Conservation (phyloP, 2,888 invertebrate genomes). For the Linhomoeus sp. region DNA sequence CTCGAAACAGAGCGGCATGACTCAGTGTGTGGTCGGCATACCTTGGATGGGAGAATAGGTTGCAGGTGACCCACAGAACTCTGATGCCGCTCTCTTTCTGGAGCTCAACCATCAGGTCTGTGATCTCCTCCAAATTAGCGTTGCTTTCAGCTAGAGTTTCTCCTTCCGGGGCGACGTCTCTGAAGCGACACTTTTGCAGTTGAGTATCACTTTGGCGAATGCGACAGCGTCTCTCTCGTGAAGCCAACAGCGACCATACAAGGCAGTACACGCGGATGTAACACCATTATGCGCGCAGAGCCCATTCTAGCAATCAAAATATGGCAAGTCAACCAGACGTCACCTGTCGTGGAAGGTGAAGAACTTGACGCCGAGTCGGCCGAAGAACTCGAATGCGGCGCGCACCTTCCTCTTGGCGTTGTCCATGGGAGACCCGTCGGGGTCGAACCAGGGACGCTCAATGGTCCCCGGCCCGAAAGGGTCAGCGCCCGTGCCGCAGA, state of each 20-base stretch:
- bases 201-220: too few species aligned
- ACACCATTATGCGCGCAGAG: too few species aligned
- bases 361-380: constrained; percentile 41
- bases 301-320: too few species aligned
- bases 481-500: constrained; percentile 34
- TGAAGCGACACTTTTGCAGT: constrained; percentile 9
- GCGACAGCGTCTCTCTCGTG: too few species aligned
- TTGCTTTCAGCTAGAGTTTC: constrained; percentile 39
- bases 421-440: constrained; percentile 35
- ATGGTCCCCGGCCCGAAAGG: constrained; percentile 34
- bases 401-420: constrained; percentile 41
- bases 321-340: not conserved
- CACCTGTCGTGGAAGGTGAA: constrained; percentile 44
- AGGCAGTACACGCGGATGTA: too few species aligned
- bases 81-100: constrained; percentile 40
- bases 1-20: not conserved
- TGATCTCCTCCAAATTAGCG: constrained; percentile 39
- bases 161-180: constrained; percentile 40
- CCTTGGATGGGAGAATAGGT: constrained; percentile 42
- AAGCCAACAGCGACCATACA: too few species aligned
- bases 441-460: constrained; percentile 41
- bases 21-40: constrained; percentile 14
- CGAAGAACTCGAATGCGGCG: constrained; percentile 44
- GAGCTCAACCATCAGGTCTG: constrained; percentile 39
- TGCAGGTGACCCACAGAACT: constrained; percentile 44